Percentiles rank a stretch among this genome's conserved stretches.
Evolutionary conservation across 2,113 vertebrate genomes (phyloP).

Genomic region (Lagopus leucura): DNA sequence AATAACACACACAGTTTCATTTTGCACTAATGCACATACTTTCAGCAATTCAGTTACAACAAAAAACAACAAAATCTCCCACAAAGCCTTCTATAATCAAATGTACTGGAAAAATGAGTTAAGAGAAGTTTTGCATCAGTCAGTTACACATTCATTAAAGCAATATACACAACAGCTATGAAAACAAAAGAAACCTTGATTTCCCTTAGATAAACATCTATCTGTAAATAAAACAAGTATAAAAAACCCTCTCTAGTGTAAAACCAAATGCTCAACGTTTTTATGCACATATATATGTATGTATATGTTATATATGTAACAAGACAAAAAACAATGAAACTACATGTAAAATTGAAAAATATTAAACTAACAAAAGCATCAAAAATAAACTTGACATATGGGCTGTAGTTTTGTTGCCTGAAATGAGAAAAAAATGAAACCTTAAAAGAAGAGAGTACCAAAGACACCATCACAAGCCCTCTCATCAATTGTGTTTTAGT

Average conservation of each 20-base stretch:
- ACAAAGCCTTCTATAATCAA: background rate
- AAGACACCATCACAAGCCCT: background rate
- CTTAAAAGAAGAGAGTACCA: background rate
- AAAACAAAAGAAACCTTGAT: background rate
- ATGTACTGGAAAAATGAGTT: background rate
- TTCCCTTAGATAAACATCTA: background rate
- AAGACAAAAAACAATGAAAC: background rate
- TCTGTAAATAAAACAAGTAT: background rate
- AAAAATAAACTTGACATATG: background rate
- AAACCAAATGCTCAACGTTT: background rate
- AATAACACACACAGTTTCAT: background rate
- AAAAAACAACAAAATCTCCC: background rate
- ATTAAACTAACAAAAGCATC: background rate
- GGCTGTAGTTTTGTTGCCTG: background rate
- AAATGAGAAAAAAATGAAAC: background rate
- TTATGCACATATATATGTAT: background rate
- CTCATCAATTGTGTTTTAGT: background rate
- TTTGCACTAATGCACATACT: background rate
- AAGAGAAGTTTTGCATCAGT: background rate
- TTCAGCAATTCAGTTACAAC: background rate
- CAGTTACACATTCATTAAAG: background rate
- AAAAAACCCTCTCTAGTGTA: background rate
- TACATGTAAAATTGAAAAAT: background rate
- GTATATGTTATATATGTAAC: background rate
- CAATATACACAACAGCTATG: background rate